Percentiles rank a stretch among this genome's conserved stretches.
These are phyloP conservation scores for Rhinoderma darwinii DNA, from an alignment of 2,113 vertebrate genomes.

Conservation along the genomic window DNA sequence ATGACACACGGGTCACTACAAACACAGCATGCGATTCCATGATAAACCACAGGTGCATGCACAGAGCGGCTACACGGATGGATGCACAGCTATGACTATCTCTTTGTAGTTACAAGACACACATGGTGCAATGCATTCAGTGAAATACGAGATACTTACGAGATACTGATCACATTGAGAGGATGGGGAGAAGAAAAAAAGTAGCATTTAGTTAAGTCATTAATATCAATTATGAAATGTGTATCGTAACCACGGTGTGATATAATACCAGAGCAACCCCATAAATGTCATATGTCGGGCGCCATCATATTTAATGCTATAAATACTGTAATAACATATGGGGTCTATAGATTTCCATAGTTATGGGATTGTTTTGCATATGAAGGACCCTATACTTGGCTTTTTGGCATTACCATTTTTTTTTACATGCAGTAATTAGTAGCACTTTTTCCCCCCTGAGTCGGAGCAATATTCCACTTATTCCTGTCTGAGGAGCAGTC, in stretches of 20 bases:
- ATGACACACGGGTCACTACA: neutral
- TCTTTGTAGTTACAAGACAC: neutral
- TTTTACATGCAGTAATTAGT: too few species aligned
- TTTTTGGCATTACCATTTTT: too few species aligned
- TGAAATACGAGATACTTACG: slow-evolving; percentile 81
- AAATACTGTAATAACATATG: too few species aligned
- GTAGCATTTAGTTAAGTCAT: neutral
- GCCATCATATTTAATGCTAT: neutral
- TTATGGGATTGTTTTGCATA: too few species aligned
- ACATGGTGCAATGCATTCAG: neutral
- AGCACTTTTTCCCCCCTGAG: too few species aligned
- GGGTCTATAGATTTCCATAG: too few species aligned
- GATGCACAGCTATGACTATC: neutral
- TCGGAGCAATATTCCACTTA: too few species aligned
- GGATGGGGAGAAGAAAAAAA: slow-evolving; percentile 58
- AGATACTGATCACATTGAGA: slow-evolving; percentile 76
- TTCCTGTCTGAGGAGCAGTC: neutral
- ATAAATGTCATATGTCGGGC: too few species aligned
- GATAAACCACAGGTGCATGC: slow-evolving; percentile 8
- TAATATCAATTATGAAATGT: neutral
- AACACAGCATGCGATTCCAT: slow-evolving; percentile 20
- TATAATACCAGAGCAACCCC: too few species aligned
- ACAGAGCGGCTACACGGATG: neutral
- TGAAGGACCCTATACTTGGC: too few species aligned
- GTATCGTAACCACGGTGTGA: neutral